phyloP scores from a whole-genome alignment of 2,888 invertebrate species.

The Philhelius pedissequus region DNA sequence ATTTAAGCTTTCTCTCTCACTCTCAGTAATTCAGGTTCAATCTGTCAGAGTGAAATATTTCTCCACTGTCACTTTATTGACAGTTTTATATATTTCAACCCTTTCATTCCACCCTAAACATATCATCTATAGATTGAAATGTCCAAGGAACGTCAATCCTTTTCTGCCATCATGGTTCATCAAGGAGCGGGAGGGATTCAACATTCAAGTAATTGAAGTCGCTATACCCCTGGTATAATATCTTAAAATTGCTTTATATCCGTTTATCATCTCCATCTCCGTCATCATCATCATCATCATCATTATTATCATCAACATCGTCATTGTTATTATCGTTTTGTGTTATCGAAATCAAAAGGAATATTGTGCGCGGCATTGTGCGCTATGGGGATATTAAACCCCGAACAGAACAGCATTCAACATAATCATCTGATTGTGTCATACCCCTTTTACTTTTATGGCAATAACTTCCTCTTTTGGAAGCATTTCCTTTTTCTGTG shows the following conservation, averaged over 20 bases:
- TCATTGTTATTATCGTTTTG: slow-evolving; percentile 34
- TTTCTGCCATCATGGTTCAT: not conserved
- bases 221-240: slow-evolving; percentile 31
- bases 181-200: no score
- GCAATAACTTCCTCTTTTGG: slow-evolving; percentile 31
- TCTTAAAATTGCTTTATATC: slow-evolving; percentile 40
- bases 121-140: slow-evolving; percentile 17
- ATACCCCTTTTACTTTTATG: slow-evolving; percentile 41
- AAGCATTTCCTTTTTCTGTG: not conserved
- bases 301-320: slow-evolving; percentile 25
- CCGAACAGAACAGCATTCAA: slow-evolving; percentile 35
- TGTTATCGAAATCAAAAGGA: slow-evolving; percentile 58
- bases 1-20: not conserved
- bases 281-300: slow-evolving; percentile 28
- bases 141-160: slow-evolving; percentile 5
- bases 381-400: not conserved
- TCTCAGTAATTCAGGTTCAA: not conserved
- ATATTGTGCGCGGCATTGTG: slow-evolving; percentile 26
- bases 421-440: slow-evolving; percentile 33
- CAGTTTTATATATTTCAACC: slow-evolving; percentile 20
- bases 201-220: slow-evolving; percentile 44
- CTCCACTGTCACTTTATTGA: slow-evolving; percentile 21
- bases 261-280: slow-evolving; percentile 49
- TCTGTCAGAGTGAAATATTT: slow-evolving; percentile 18
- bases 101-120: slow-evolving; percentile 12